Percentiles rank a stretch among this genome's conserved stretches.
These are phyloP conservation scores for Armadillidium nasatum DNA, from an alignment of 1,140 invertebrate species.

Conservation along the genomic window DNA sequence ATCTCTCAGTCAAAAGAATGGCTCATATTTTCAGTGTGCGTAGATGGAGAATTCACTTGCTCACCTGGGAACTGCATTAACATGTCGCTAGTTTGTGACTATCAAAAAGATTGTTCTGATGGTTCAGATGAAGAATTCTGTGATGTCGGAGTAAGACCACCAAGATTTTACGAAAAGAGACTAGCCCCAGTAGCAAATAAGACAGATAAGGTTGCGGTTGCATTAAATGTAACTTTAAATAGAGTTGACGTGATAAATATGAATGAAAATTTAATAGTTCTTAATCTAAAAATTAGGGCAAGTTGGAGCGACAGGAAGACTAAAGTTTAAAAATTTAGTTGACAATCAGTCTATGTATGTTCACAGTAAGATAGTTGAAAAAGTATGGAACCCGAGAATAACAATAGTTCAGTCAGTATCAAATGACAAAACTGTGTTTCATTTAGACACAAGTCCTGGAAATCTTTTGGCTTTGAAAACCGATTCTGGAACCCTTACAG, in stretches of 20 bases:
- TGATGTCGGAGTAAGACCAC: not conserved
- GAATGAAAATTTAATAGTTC: not conserved
- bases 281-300: not conserved
- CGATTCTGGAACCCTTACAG: too few species aligned
- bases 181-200: too few species aligned
- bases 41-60: not conserved
- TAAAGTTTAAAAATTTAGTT: not conserved
- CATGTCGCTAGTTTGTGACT: not conserved
- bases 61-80: not conserved
- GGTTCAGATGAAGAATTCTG: not conserved
- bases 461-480: not conserved
- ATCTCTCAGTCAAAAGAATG: not conserved
- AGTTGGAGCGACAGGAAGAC: not conserved
- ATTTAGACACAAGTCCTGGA: not conserved
- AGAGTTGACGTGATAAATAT: not conserved
- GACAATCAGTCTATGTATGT: too few species aligned
- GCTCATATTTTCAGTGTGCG: not conserved
- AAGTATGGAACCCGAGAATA: not conserved
- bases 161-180: not conserved
- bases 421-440: not conserved
- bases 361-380: too few species aligned
- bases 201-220: not conserved
- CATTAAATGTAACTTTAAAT: not conserved
- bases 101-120: not conserved
- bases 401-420: not conserved